These are phyloP conservation scores for Incurvaria masculella DNA, from an alignment of 2,888 invertebrate genomes.

Conservation along the genomic window DNA sequence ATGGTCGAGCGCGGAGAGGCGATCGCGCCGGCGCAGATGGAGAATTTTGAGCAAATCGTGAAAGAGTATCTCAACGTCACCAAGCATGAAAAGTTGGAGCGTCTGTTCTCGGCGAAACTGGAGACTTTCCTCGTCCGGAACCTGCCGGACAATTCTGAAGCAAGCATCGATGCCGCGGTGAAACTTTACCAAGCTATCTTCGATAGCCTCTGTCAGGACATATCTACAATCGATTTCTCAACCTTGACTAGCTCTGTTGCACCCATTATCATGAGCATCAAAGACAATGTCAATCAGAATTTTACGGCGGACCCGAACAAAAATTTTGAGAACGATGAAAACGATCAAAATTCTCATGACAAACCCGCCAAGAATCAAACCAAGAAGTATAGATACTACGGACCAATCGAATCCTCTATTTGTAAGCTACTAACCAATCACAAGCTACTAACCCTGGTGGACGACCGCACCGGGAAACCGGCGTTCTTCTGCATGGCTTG, in stretches of 20 bases:
- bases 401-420: slow-evolving; percentile 41
- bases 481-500: slow-evolving; percentile 50
- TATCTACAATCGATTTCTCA: slow-evolving; percentile 33
- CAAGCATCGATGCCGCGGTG: slow-evolving; percentile 36
- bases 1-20: slow-evolving; percentile 39
- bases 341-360: slow-evolving; percentile 29
- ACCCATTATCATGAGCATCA: slow-evolving; percentile 50
- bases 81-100: slow-evolving; percentile 32
- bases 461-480: slow-evolving; percentile 45
- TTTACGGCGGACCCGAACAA: slow-evolving; percentile 42
- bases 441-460: slow-evolving; percentile 38
- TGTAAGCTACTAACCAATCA: slow-evolving; percentile 36
- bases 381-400: slow-evolving; percentile 47
- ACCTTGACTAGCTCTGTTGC: slow-evolving; percentile 41
- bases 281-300: slow-evolving; percentile 49
- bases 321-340: slow-evolving; percentile 42
- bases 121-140: slow-evolving; percentile 33
- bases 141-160: slow-evolving; percentile 44
- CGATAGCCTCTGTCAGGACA: slow-evolving; percentile 35
- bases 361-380: slow-evolving; percentile 35
- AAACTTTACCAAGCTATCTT: slow-evolving; percentile 37
- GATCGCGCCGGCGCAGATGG: slow-evolving; percentile 27
- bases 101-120: slow-evolving; percentile 31
- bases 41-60: slow-evolving; percentile 26
- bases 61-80: slow-evolving; percentile 22